phyloP scores from a whole-genome alignment of 2,113 vertebrate species.

The Trogon surrucura region DNA sequence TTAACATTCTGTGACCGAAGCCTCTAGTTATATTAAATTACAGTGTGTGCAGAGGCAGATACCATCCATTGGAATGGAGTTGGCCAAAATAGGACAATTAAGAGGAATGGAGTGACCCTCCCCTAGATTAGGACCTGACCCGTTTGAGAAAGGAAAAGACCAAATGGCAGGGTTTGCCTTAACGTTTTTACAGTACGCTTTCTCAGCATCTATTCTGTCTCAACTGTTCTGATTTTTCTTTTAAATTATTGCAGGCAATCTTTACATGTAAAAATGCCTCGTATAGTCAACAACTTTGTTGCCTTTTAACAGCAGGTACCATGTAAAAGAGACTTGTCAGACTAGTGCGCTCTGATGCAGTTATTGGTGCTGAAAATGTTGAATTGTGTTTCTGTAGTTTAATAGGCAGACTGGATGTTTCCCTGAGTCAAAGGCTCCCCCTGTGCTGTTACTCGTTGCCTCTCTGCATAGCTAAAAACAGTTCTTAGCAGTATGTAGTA shows the following conservation, averaged over 20 bases:
- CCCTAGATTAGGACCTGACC: background rate
- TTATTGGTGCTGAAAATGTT: background rate
- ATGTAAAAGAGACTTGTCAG: background rate
- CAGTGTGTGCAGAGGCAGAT: background rate
- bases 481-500: background rate
- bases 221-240: background rate
- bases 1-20: conserved; percentile 25
- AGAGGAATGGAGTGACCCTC: background rate
- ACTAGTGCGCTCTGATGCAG: background rate
- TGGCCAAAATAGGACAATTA: background rate
- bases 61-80: background rate
- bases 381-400: background rate
- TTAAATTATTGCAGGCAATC: background rate
- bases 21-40: background rate
- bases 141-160: background rate
- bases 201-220: background rate
- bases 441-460: background rate
- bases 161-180: background rate
- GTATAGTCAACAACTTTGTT: background rate
- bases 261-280: background rate
- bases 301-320: background rate
- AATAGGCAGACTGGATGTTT: background rate
- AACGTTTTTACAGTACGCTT: background rate
- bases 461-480: background rate
- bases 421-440: background rate